Base-by-base conservation (phyloP, 1,140 invertebrate genomes). In the Lysiphlebus fabarum region DNA sequence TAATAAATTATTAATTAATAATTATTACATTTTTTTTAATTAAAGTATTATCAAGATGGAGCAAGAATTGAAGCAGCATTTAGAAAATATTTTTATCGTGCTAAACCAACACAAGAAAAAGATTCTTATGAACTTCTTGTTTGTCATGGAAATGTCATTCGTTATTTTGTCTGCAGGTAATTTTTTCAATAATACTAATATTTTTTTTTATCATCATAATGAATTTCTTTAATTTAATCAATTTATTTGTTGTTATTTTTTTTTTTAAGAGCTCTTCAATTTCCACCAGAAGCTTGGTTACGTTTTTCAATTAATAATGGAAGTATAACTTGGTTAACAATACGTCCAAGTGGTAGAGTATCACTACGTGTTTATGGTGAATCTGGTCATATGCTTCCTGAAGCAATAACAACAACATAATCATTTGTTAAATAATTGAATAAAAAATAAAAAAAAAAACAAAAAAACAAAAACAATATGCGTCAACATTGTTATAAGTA, bases 131-230 rank as follows among this genome's bases (percentile, higher is more conserved):
- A 97, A 49, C 73, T 99, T 36, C 81, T 99, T 47, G 95, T 99
- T 6, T 99, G 96, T 65, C 97, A 99, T 81, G 96, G 92, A 10
- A 99, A 99, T 81, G 96, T 99, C 9, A 99, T 99, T 67, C 81
- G 97, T 59, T 99, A 97, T 79, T 97, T 99, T 80, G 88, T 97
- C 12, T 99, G 96, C 82, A 86, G 93, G 93, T 95, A 75, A 81
- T 75, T 78, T 11, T 9, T 1, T 36, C 53, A 56, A 5, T 53
- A 34, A 42, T 40, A 40, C 10, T 40, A 7, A 1, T 6, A 40
- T 49, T 11, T 1, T 17, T 9, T 12, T 6, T 42, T 56, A 37
- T 44, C 42, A 12, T 17, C 61, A n/a, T n/a, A n/a, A n/a, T n/a
- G n/a, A n/a, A n/a, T n/a, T n/a, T n/a, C n/a, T n/a, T n/a, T n/a